Evolutionary conservation across 2,888 invertebrate genomes (phyloP), one percentile per base, ranked within the genome.

Genomic region (Diaprepes abbreviatus): DNA sequence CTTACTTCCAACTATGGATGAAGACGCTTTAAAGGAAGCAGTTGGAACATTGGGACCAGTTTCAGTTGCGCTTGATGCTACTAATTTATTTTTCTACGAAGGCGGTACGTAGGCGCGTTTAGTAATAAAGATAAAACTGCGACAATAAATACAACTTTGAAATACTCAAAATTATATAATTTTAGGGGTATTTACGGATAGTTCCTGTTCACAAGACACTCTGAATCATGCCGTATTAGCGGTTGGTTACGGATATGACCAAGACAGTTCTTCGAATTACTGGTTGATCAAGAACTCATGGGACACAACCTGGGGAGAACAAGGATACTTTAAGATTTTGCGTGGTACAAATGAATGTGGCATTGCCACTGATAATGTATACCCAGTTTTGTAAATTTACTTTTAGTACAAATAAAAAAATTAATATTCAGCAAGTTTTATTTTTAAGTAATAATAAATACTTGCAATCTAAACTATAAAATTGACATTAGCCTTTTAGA

Each of bases 171-270:
- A n/a, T n/a, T n/a, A n/a, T n/a, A n/a, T n/a, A n/a, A n/a, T 33
- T 9, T 40, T 5, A 40, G 93, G 93, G 52, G 89, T 96, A 62
- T 96, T 95, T 85, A 88, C 87, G 79, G 94, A 94, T 75, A 3
- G 4, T 2, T 82, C 88, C 40, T 96, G 96, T 85, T 77, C 86
- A 0, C 79, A 85, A 31, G 83, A 87, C 70, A 14, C 31, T 14
- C 85, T 95, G 33, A 94, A 95, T 85, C 96, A 95, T 78, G 95
- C 93, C 74, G 93, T 91, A 28, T 82, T 93, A 75, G 89, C 89
- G 69, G 91, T 93, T 19, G 94, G 93, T 0, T 93, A 93, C 84
- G 93, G 93, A 74, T 87, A 89, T 4, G 88, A 89, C 74, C 62
- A 82, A 3, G 40, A 17, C 16, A 64, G 82, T 3, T 86, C 84